Evolutionary conservation across 2,888 invertebrate species (phyloP).

Genomic region (Halictus quadricinctus): DNA sequence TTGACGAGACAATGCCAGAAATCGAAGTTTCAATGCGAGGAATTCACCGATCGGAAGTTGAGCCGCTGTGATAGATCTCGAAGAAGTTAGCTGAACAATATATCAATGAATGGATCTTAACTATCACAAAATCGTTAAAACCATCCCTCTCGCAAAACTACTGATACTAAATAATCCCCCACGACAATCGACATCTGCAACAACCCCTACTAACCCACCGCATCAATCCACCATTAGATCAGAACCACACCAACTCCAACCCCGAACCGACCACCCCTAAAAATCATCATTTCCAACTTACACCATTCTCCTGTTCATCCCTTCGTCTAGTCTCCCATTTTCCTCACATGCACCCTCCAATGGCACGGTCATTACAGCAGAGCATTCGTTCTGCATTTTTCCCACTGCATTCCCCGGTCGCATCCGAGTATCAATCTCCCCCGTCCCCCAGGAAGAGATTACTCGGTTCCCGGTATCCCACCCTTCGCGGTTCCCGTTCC

Average conservation of each 20-base stretch:
- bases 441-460: background rate
- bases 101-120: too few species aligned
- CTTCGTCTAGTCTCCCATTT: background rate
- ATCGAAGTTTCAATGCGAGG: too few species aligned
- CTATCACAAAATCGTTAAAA: too few species aligned
- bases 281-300: background rate
- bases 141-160: too few species aligned
- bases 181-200: background rate
- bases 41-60: too few species aligned
- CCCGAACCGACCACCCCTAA: background rate
- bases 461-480: background rate
- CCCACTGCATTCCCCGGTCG: background rate
- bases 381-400: background rate
- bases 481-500: background rate
- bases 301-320: background rate
- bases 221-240: background rate
- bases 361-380: background rate
- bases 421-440: background rate
- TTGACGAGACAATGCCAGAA: too few species aligned
- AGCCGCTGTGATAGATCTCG: too few species aligned
- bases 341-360: background rate
- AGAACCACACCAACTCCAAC: background rate
- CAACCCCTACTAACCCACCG: background rate
- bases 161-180: background rate
- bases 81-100: too few species aligned